Base-by-base conservation (phyloP, 2,113 vertebrate genomes). In the Nansenia antarctica region DNA sequence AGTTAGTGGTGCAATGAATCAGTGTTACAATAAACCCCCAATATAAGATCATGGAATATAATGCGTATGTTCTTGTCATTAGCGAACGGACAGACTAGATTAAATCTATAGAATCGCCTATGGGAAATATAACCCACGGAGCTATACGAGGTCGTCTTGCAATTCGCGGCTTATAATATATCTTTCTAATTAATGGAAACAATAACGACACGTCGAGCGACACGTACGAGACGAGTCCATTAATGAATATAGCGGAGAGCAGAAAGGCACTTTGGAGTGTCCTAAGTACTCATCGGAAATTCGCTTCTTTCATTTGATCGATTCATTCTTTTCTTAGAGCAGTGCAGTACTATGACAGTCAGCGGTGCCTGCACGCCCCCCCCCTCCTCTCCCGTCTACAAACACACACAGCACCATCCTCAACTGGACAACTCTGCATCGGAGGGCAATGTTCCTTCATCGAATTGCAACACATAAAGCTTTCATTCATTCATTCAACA, bases 281-380 rank as follows among this genome's bases (percentile, higher is more conserved):
- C 3, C 39, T 42, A 42, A n/a, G n/a, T n/a, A n/a, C 18, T 42
- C 39, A 18, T 15, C 3, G 12, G 15, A 11, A 42, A 42, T 42
- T 18, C 39, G n/a, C n/a, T n/a, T 5, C 18, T 42, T 42, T 42
- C 39, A 42, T 15, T 18, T 42, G 27, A 3, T 24, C 39, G 63
- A n/a, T 62, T 62, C 59, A 59, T 42, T 39, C 26, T 22, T 37
- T 3, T 34, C 53, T n/a, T 3, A 27, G 2, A 69, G 12, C 53
- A 2, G 12, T 5, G 11, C 52, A 26, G 42, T 62, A 42, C 27
- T 11, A 31, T 12, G 9, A 24, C 65, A 67, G 69, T 20, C 65
- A 67, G 69, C 59, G 71, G 35, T 37, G 72, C 72, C 29, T 0
- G 0, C 72, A 8, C 73, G 69, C 59, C 45, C 3, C 49, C 47